Conservation (phyloP, 2,888 invertebrate species). For the Anoplius nigerrimus region DNA sequence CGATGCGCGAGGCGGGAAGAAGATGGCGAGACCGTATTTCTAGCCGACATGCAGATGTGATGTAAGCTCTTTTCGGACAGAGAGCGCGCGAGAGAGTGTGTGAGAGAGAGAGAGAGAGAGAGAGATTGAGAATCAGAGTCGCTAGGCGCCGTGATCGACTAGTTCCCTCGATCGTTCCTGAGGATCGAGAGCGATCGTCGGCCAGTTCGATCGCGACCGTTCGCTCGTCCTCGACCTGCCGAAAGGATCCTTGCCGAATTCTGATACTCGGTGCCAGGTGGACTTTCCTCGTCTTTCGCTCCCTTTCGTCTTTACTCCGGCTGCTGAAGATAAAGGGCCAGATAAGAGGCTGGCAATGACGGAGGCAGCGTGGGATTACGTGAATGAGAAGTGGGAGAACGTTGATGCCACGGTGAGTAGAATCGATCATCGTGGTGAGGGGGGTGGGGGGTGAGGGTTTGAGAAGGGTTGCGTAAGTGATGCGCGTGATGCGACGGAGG, state of each 20-base stretch:
- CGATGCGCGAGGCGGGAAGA: background rate
- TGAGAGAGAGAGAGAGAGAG: too few species aligned
- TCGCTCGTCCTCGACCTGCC: background rate
- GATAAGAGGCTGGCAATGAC: conserved; percentile 53
- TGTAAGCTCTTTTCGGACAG: background rate
- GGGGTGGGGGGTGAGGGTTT: too few species aligned
- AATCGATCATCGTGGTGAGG: too few species aligned
- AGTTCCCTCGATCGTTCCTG: too few species aligned
- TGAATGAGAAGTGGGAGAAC: conserved; percentile 70
- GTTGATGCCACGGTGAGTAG: conserved; percentile 67
- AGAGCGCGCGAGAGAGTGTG: too few species aligned
- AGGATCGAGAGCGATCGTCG: too few species aligned
- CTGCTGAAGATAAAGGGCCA: background rate
- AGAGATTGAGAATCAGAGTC: background rate
- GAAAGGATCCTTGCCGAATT: too few species aligned
- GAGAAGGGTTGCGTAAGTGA: too few species aligned
- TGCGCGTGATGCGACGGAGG: too few species aligned
- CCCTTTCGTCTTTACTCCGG: conserved; percentile 1
- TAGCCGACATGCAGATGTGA: conserved; percentile 6
- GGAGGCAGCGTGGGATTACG: conserved; percentile 64
- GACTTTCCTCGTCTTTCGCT: background rate
- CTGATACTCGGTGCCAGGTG: too few species aligned
- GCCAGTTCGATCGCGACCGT: background rate
- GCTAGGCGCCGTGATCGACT: background rate
- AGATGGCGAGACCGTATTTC: background rate